These are phyloP conservation scores for Sebastes miniatus DNA, from an alignment of 2,797 vertebrate genomes.

Conservation along the genomic window DNA sequence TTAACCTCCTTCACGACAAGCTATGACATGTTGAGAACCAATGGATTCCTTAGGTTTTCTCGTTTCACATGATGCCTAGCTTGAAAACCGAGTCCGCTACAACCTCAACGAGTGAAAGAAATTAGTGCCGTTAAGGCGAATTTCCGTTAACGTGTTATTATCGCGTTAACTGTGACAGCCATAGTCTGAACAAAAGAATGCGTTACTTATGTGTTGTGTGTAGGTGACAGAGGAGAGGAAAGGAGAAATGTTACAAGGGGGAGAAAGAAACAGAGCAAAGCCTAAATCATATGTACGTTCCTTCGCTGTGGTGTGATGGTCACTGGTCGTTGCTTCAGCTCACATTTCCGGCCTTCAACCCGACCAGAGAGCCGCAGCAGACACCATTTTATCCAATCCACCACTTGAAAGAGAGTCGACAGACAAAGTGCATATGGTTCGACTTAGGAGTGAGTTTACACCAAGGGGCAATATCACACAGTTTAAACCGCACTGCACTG, in stretches of 20 bases:
- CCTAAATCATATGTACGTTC: background rate
- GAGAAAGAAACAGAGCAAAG: background rate
- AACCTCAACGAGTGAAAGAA: too few species aligned
- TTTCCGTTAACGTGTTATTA: too few species aligned
- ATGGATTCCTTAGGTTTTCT: too few species aligned
- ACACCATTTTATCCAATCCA: slow-evolving; percentile 2
- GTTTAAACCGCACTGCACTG: background rate
- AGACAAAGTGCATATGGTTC: slow-evolving; percentile 5
- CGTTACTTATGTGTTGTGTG: background rate
- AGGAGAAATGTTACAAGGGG: background rate
- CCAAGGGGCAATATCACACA: background rate
- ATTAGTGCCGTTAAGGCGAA: too few species aligned
- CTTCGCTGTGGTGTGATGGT: background rate
- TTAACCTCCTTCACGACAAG: too few species aligned
- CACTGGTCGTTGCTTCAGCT: background rate
- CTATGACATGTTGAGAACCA: too few species aligned
- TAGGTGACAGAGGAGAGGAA: background rate
- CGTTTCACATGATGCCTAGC: too few species aligned
- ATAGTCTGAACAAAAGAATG: background rate
- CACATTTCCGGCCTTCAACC: background rate
- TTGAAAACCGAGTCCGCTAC: too few species aligned
- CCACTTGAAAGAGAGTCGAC: background rate
- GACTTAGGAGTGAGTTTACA: background rate
- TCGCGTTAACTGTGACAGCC: too few species aligned
- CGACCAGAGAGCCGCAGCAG: background rate